Base-by-base conservation (phyloP, 2,888 invertebrate species). In the Eubasilissa splendida region DNA sequence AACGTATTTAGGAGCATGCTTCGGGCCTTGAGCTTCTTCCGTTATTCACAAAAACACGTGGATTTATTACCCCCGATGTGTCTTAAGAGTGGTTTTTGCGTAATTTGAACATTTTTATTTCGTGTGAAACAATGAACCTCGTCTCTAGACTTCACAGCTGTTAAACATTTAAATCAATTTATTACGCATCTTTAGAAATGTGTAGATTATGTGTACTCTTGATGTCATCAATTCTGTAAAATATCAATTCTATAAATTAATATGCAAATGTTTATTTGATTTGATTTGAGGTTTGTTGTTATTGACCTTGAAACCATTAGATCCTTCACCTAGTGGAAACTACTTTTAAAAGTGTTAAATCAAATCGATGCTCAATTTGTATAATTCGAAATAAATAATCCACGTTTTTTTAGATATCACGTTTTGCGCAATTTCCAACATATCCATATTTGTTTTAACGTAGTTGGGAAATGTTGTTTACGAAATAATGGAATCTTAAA, bases 1-100 rank as follows among this genome's bases (percentile, higher is more conserved):
- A 42, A 42, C 42, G 42, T 42, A 42, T 42, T 42, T 42, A 7
- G 42, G 42, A 42, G 42, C 42, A 4, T n/a, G 71, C 33, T n/a
- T 12, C 56, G 7, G 56, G 12, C 42, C 42, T n/a, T n/a, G 31
- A 66, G n/a, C 33, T 33, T 66, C 7, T 68, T 68, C 76, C 71
- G 71, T 78, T 71, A 78, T 77, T 77, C 68, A 56, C 42, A 77
- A 66, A 77, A 77, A 53, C n/a, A 5, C 54, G 12, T 11, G 11
- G 54, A 73, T 73, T 73, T 73, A 73, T 73, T 58, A 56, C 71
- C 42, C 33, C 54, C 12, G 4, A 58, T 56, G 42, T 56, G 42
- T 71, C 71, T 71, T 33, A 53, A 42, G 33, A 71, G 3, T 56
- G 31, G 54, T 56, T 42, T 70, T 56, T 42, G 33, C 31, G 33